Base-by-base conservation (phyloP, 1,140 invertebrate genomes). In the Ruditapes philippinarum region DNA sequence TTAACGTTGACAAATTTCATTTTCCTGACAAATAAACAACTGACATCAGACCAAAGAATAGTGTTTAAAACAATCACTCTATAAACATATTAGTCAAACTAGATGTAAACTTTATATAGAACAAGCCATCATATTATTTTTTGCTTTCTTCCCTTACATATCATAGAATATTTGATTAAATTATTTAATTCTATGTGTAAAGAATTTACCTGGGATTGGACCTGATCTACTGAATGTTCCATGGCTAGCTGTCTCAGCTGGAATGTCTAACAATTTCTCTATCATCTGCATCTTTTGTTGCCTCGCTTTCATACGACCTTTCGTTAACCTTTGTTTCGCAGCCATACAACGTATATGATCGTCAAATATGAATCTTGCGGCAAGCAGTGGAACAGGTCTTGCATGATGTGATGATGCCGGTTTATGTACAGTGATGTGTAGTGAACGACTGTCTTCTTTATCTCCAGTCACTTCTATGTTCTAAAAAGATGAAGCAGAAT, bases 261-360 rank as follows among this genome's bases (percentile, higher is more conserved):
- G 92, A 86, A 99, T 98, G 93, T 99, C 99, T 9, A 99, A 96
- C 14, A 99, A 96, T 68, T 97, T 97, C 9, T 98, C 98, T 82
- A 99, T 99, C 95, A 99, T 98, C 93, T 98, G 97, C 97, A 99
- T 98, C 95, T 94, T 95, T 81, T 94, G 93, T 70, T 95, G 94
- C 1, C 99, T 97, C n/a, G 99, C 98, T 96, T 98, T 99, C 89
- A 98, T 97, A 38, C 99, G 97, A 62, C 99, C 99, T 96, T 98
- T 98, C 22, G 97, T 97, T 83, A 98, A 95, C 91, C 98, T 98
- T 89, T 97, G 97, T 83, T 96, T 97, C n/a, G 97, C 98, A 45
- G 98, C 98, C 98, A 99, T 99, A 95, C 99, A 99, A 17, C 99
- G 97, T 89, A 99, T 99, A 95, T 99, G 98, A 96, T 99, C 99